Base-by-base conservation (phyloP, 2,113 vertebrate genomes). In the Aplodontia rufa region DNA sequence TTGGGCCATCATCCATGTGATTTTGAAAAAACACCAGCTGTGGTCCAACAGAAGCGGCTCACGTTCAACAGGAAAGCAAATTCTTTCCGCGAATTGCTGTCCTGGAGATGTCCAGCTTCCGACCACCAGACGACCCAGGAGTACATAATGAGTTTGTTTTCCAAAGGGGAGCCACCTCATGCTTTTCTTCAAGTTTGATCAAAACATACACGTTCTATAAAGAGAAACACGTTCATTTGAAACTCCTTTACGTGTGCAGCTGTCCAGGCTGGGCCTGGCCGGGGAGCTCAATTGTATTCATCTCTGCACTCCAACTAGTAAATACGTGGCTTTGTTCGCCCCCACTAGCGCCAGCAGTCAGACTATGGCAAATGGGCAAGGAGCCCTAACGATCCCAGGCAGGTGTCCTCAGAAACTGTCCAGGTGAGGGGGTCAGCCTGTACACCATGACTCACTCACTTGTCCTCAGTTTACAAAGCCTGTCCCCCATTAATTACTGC, bases 321-420 rank as follows among this genome's bases (percentile, higher is more conserved):
- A 97, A 97, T 85, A 92, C 97, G 93, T 64, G 47, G 93, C 91
- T 98, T 98, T 99, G 99, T 99, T 98, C 97, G 96, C 72, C 75
- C 94, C 97, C 93, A 98, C 98, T 96, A 98, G 99, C 81, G 85
- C 98, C 99, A 98, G 98, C 98, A 98, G 99, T 98, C 99, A 99
- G 99, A 98, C 98, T 98, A 98, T 99, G 98, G 81, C 98, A 99
- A 99, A 99, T 93, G 98, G 98, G 98, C 98, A 97, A 98, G 98
- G 98, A 98, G 99, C 99, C 98, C 99, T 99, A 99, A 99, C 99
- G 99, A 99, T 98, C 98, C 98, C 98, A 99, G 98, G 99, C 99
- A 99, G 99, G 99, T 99, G 99, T 99, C 98, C 98, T 94, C 81
- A 93, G 90, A 93, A 97, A 94, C 98, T 92, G 97, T 98, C 98